A percentile compares a stretch with the other conserved stretches of the same genome.
Evolutionary conservation across 2,888 invertebrate species (phyloP).

Genomic region (Eristalis tenax): DNA sequence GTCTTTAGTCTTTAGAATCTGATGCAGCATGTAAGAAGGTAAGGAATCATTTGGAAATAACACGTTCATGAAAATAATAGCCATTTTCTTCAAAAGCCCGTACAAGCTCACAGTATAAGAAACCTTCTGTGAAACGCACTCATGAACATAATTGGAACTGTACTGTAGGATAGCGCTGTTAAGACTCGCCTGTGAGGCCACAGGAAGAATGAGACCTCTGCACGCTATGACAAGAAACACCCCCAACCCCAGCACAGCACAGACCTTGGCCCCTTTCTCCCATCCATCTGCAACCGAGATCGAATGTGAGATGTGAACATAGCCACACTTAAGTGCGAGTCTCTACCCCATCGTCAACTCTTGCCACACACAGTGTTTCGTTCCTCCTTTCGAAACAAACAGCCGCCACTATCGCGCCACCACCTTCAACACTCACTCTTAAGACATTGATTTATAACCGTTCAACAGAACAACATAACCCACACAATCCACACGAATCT

Average conservation of each 20-base stretch:
- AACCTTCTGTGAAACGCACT: too few relatives aligned
- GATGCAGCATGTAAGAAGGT: too few relatives aligned
- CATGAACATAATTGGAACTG: too few relatives aligned
- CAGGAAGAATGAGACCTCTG: too few relatives aligned
- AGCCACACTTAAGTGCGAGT: neutral
- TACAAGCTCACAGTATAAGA: too few relatives aligned
- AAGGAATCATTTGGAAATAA: too few relatives aligned
- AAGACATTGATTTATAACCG: constrained; percentile 1
- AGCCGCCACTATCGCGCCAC: neutral
- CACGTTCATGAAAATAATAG: too few relatives aligned
- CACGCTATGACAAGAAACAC: neutral
- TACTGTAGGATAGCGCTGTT: too few relatives aligned
- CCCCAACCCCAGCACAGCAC: neutral
- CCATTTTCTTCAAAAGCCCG: too few relatives aligned
- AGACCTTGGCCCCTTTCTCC: neutral
- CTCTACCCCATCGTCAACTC: neutral
- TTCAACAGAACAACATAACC: constrained; percentile 4
- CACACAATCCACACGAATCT: neutral
- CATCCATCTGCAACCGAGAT: neutral
- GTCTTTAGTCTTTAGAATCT: too few relatives aligned
- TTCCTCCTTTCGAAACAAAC: neutral
- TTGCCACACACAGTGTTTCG: neutral
- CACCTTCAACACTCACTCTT: neutral
- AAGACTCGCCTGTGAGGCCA: too few relatives aligned
- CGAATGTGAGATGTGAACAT: neutral